Percentiles rank a stretch among this genome's conserved stretches.
phyloP scores from a whole-genome alignment of 30 jellyfish, hydroid and myxozoan genomes.

The Aurelia aurita complex sp. Pacific region DNA sequence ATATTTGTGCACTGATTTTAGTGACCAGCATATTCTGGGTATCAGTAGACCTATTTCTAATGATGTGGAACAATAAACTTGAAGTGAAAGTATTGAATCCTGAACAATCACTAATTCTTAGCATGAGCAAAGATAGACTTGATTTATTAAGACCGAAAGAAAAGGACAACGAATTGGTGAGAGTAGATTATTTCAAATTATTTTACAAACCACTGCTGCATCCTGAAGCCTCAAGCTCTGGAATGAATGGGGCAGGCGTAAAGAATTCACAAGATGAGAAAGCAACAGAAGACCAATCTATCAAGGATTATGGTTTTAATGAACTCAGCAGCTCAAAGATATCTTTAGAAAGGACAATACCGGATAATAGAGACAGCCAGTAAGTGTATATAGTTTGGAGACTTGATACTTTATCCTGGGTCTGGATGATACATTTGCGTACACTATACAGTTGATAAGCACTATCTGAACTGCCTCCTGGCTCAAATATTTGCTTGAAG shows the following conservation, averaged over 20 bases:
- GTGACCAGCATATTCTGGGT: slow-evolving; percentile 91
- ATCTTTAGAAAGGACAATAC: slow-evolving; percentile 88
- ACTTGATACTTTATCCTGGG: no score
- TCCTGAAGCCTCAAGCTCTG: slow-evolving; percentile 81
- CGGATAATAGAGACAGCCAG: slow-evolving; percentile 91
- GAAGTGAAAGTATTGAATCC: slow-evolving; percentile 72
- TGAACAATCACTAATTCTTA: slow-evolving; percentile 68
- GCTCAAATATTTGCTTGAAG: no score
- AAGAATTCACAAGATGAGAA: slow-evolving; percentile 68
- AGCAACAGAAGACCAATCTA: slow-evolving; percentile 72
- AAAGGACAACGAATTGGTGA: slow-evolving; percentile 44
- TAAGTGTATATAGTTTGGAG: slow-evolving; percentile 25
- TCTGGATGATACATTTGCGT: no score
- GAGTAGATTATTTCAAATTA: slow-evolving; percentile 69
- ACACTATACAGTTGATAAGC: no score
- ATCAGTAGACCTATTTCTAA: slow-evolving; percentile 76
- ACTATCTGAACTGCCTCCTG: no score
- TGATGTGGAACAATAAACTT: slow-evolving; percentile 70
- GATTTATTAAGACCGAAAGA: slow-evolving; percentile 57
- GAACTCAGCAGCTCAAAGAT: slow-evolving; percentile 96
- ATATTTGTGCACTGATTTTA: slow-evolving; percentile 75
- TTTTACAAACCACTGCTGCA: slow-evolving; percentile 60
- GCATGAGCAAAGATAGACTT: slow-evolving; percentile 58
- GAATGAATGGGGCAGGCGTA: slow-evolving; percentile 96
- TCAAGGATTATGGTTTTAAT: slow-evolving; percentile 90